Evolutionary conservation across 2,888 invertebrate species (phyloP), one percentile per base, ranked within the genome.

Genomic region (Orgyia antiqua): DNA sequence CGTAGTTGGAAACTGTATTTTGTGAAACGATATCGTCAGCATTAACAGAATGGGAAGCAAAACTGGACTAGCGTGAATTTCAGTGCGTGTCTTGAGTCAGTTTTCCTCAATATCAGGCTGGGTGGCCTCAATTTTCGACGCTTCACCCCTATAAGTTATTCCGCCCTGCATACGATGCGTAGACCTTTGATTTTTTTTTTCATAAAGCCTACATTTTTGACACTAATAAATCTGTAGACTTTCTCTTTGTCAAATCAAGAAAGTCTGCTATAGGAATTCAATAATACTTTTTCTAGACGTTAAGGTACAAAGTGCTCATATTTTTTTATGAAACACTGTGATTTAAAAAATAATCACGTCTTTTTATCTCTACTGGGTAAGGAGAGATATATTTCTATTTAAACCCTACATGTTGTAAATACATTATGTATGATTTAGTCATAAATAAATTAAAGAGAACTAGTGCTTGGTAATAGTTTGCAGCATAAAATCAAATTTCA

Each of bases 81-180:
- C 54, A 58, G 72, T 82, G 84, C 84, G 84, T 86, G 84, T 62
- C 58, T 62, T 47, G 51, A 51, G 72, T 66, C 78, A 77, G 82
- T 86, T 84, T 70, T 70, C 78, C 71, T 63, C 60, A 57, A 68
- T 66, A 68, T 68, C 66, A 71, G 74, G 67, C 73, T 52, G 59
- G 63, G 58, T 68, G 82, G 67, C 84, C 84, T 82, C 82, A 74
- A 80, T 83, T 79, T 74, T 69, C 69, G 65, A 60, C 68, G 69
- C 72, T 73, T 69, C 73, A 64, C 69, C 58, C 51, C 71, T 63
- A 69, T 82, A 79, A 80, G 63, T 80, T 78, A 83, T 79, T 73
- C 64, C 65, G 60, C 73, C 75, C 77, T 76, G 71, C 77, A 78
- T 68, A 70, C 65, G 55, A 59, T 56, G 65, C 57, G 56, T 56